Conservation (phyloP, 2,797 vertebrate genomes). For the Selene dorsalis region DNA sequence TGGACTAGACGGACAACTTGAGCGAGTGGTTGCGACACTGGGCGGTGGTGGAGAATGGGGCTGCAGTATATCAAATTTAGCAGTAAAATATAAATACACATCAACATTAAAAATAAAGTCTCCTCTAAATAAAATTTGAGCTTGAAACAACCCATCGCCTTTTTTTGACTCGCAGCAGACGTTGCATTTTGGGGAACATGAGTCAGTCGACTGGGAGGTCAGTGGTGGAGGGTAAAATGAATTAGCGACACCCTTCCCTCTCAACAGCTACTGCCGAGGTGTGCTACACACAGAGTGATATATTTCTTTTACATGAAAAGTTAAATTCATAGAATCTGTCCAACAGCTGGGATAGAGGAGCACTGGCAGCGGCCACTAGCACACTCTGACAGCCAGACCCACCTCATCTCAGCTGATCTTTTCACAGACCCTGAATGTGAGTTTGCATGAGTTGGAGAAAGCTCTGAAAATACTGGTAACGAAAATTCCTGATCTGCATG, state of each 20-base stretch:
- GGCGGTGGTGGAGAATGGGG: constrained; percentile 45
- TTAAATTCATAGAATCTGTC: neutral
- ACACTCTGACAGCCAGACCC: constrained; percentile 19
- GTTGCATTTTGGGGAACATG: constrained; percentile 29
- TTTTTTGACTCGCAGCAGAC: constrained; percentile 54
- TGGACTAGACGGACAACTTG: constrained; percentile 43
- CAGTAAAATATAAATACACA: constrained; percentile 67
- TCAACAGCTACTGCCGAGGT: neutral
- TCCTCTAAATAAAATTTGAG: constrained; percentile 38
- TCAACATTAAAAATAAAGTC: constrained; percentile 63
- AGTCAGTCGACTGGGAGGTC: constrained; percentile 40
- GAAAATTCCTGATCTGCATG: constrained; percentile 75
- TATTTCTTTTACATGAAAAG: neutral
- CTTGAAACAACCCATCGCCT: constrained; percentile 47
- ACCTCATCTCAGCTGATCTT: constrained; percentile 47
- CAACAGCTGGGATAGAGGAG: constrained; percentile 19
- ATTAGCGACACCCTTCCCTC: constrained; percentile 10
- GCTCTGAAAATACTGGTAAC: constrained; percentile 44
- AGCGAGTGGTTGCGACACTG: constrained; percentile 49
- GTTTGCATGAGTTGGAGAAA: constrained; percentile 52
- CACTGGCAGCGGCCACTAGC: neutral
- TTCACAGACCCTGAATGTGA: constrained; percentile 50
- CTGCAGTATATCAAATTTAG: constrained; percentile 61
- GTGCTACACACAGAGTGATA: neutral
- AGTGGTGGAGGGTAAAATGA: neutral